phyloP scores from a whole-genome alignment of 2,113 vertebrate genomes.

The Pipra filicauda region DNA sequence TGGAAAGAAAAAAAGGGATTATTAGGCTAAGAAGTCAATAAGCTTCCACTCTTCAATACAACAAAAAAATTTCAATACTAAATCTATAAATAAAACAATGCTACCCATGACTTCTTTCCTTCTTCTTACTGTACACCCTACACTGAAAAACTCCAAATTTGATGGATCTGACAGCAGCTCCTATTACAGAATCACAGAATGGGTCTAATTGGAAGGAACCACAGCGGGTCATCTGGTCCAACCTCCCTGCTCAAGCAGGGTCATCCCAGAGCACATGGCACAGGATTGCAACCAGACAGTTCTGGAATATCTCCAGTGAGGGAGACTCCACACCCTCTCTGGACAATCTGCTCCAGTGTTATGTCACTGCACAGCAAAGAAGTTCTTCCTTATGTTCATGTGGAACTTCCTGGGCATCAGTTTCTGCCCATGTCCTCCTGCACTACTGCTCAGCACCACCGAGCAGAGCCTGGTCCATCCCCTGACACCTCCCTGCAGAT shows the following conservation, averaged over 20 bases:
- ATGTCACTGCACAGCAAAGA: accelerated
- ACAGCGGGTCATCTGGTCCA: neutral
- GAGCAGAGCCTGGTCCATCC: neutral
- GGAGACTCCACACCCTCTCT: neutral
- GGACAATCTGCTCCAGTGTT: neutral
- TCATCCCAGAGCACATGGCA: neutral
- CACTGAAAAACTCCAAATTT: neutral
- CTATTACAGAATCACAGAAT: neutral
- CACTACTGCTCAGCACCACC: accelerated
- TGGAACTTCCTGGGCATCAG: neutral
- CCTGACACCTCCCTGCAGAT: neutral
- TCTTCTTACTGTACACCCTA: neutral
- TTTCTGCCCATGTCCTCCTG: accelerated
- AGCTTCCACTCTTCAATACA: neutral
- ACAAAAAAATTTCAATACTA: neutral
- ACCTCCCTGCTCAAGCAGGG: accelerated
- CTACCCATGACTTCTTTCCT: neutral
- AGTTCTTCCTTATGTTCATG: neutral
- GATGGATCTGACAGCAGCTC: neutral
- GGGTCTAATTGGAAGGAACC: neutral
- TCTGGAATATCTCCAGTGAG: neutral
- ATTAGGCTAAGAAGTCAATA: neutral
- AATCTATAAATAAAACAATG: neutral
- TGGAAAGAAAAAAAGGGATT: neutral
- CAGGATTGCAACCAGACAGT: accelerated